Conservation (phyloP, 2,888 invertebrate species). For the Ramazzottius varieornatus region DNA sequence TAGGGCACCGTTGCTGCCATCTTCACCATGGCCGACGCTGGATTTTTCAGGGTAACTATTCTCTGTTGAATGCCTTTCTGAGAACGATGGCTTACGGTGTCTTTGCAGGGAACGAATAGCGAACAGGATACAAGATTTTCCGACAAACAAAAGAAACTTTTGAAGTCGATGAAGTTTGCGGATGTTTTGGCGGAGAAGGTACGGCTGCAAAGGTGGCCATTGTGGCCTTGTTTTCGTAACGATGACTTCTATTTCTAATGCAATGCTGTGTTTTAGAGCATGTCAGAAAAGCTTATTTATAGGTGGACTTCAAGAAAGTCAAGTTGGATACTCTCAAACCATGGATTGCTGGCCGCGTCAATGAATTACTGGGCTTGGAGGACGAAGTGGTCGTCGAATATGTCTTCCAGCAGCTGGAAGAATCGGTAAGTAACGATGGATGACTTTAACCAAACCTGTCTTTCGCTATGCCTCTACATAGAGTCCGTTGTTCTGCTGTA, state of each 20-base stretch:
- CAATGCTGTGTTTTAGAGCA: background rate
- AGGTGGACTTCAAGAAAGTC: conserved; percentile 94
- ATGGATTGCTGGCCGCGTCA: conserved; percentile 85
- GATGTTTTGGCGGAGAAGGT: conserved; percentile 77
- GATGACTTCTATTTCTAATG: too few species aligned
- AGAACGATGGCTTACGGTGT: background rate
- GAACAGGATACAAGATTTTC: conserved; percentile 98
- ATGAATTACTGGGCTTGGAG: conserved; percentile 31
- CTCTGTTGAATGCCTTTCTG: background rate
- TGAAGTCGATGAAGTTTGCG: conserved; percentile 95
- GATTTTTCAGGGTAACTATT: conserved; percentile 23
- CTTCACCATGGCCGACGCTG: conserved; percentile 23
- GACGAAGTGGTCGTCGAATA: conserved; percentile 97
- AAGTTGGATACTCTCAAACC: conserved; percentile 91
- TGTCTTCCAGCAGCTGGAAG: conserved; percentile 89
- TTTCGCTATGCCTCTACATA: too few species aligned
- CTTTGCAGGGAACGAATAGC: conserved; percentile 71
- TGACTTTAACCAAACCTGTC: too few species aligned
- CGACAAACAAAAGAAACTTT: conserved; percentile 93
- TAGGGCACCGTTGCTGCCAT: too few species aligned
- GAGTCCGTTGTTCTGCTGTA: conserved; percentile 26
- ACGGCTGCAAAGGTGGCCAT: conserved; percentile 13
- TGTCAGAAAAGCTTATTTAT: too few species aligned
- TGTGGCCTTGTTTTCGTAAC: too few species aligned
- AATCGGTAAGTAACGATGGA: conserved; percentile 40